Evolutionary conservation across 2,888 invertebrate genomes (phyloP).

Genomic region (Xestia xanthographa): DNA sequence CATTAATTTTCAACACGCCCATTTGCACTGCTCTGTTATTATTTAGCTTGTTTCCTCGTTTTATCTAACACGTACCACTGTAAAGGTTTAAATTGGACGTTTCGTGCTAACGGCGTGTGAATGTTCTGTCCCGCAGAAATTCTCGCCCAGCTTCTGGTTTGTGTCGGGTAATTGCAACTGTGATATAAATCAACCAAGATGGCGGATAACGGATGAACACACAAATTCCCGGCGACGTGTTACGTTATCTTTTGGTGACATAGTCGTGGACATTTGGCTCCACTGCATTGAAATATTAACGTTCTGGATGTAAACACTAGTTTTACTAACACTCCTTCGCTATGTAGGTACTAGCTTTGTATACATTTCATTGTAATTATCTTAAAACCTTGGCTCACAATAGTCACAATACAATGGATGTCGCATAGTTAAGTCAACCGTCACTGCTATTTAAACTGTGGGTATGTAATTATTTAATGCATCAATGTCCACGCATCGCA

Average conservation of each 20-base stretch:
- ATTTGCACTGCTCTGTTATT: constrained; percentile 55
- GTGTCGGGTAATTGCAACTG: constrained; percentile 67
- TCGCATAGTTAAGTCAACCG: constrained; percentile 25
- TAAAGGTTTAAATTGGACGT: constrained; percentile 42
- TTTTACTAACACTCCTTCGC: constrained; percentile 10
- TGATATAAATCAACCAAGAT: constrained; percentile 70
- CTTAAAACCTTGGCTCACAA: constrained; percentile 55
- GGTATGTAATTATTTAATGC: constrained; percentile 47
- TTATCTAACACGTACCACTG: constrained; percentile 51
- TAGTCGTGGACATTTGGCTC: constrained; percentile 43
- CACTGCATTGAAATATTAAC: constrained; percentile 41
- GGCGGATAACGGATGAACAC: constrained; percentile 57
- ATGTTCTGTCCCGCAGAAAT: constrained; percentile 38
- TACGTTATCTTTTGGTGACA: constrained; percentile 56
- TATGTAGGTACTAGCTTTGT: constrained; percentile 34
- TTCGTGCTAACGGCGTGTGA: constrained; percentile 56
- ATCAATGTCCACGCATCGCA: constrained; percentile 28
- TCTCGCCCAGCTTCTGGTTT: constrained; percentile 65
- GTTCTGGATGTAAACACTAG: constrained; percentile 31
- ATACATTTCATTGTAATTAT: constrained; percentile 42
- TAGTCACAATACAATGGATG: constrained; percentile 45
- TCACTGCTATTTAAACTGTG: constrained; percentile 36
- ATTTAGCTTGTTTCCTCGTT: constrained; percentile 71
- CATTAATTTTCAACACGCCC: constrained; percentile 45
- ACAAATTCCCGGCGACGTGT: constrained; percentile 51